Base-by-base conservation (phyloP, 2,888 invertebrate species). In the Tenodera sinensis region DNA sequence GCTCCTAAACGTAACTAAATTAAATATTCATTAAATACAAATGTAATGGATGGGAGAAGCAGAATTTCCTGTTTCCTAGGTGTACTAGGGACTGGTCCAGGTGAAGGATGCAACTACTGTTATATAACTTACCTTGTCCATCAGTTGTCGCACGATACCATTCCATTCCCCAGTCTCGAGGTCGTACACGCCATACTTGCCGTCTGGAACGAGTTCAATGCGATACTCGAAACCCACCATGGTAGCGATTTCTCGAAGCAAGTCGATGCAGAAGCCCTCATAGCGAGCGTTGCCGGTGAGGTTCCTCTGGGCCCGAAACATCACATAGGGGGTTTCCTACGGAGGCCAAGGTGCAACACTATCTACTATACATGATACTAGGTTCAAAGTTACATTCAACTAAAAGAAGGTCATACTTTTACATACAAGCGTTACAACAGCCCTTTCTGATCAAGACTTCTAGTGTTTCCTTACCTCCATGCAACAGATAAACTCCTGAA, bases 151-250 rank as follows among this genome's bases (percentile, higher is more conserved):
- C 47, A 96, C 96, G 91, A 96, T 95, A 89, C 96, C 96, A 92
- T 96, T 96, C 96, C 96, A 97, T 93, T 96, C 95, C 28, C 96
- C 96, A 8, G 96, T 96, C 91, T 95, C 95, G 91, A 96, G 95
- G 93, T 97, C 96, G 92, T 95, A 96, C 88, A 96, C 96, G 82
- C 97, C 97, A 93, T 97, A 97, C 93, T 96, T 96, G 91, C 95
- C 95, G 92, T 96, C 95, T 28, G 95, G 95, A 90, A 95, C 95
- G 91, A 95, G 93, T 92, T 95, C 95, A 91, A 96, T 95, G 91
- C 94, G 94, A 93, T 96, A 96, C 92, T 95, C 94, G 93, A 96
- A 96, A 90, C 96, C 96, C 91, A 96, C 95, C 94, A 95, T 95
- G 90, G 93, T 93, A 90, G 96, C 95, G 91, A 96, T 95, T 92